A percentile compares a stretch with the other conserved stretches of the same genome.
phyloP scores from a whole-genome alignment of 2,888 invertebrate genomes.

The Teleogryllus oceanicus region DNA sequence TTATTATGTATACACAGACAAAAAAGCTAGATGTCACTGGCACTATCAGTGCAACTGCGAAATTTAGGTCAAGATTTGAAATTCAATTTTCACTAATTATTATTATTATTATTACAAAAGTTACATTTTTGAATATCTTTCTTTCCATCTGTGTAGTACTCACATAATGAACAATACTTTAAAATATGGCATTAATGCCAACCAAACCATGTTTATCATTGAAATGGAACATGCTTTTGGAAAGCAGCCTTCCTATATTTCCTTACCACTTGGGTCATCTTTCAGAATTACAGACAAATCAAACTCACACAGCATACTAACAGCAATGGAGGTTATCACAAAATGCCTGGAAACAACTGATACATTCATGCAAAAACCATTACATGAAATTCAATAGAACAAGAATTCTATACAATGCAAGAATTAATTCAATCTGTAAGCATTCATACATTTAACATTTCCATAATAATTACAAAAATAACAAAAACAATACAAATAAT shows the following conservation, averaged over 20 bases:
- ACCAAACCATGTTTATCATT: not conserved
- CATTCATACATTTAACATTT: constrained; percentile 6
- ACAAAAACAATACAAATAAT: not conserved
- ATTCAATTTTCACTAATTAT: too few relatives aligned
- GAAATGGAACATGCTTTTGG: not conserved
- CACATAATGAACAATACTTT: not conserved
- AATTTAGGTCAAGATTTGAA: too few relatives aligned
- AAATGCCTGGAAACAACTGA: constrained; percentile 3
- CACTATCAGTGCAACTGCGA: too few relatives aligned
- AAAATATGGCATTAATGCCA: not conserved
- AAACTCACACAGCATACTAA: constrained; percentile 12
- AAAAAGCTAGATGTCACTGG: too few relatives aligned
- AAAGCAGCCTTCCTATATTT: not conserved
- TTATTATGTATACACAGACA: too few relatives aligned
- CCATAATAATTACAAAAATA: not conserved
- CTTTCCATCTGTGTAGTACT: too few relatives aligned
- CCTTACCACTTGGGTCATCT: not conserved
- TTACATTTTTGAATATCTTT: too few relatives aligned
- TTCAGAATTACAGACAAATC: not conserved
- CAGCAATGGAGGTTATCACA: not conserved
- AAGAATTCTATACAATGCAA: not conserved
- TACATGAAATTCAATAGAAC: not conserved
- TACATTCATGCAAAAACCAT: not conserved
- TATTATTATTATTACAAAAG: too few relatives aligned
- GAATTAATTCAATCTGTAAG: not conserved